These are phyloP conservation scores for Lucilia sericata DNA, from an alignment of 1,140 invertebrate genomes.

Conservation along the genomic window DNA sequence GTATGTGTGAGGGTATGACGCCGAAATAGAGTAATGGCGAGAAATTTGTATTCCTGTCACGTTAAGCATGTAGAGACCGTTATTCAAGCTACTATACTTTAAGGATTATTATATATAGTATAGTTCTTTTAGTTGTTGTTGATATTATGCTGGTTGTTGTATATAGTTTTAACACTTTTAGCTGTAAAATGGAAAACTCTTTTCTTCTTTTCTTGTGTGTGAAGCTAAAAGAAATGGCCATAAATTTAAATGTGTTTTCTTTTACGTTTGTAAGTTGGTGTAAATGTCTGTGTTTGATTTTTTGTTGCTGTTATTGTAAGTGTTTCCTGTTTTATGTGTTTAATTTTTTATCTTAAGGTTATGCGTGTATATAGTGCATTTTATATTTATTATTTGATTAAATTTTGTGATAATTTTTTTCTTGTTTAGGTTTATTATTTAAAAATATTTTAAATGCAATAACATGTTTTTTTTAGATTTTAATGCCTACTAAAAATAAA, in stretches of 20 bases:
- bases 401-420: neutral
- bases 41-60: constrained; percentile 43
- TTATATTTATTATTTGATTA: neutral
- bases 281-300: neutral
- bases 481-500: neutral
- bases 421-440: neutral
- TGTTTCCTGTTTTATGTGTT: neutral
- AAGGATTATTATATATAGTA: constrained; percentile 33
- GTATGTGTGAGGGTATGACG: neutral
- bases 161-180: neutral
- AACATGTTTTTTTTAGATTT: neutral
- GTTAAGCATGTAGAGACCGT: constrained; percentile 40
- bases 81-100: constrained; percentile 37
- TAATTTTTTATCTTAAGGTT: neutral
- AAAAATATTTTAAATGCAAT: neutral
- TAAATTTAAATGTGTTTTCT: neutral
- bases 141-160: neutral
- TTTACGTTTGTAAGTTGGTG: neutral
- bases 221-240: neutral
- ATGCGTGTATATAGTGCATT: neutral
- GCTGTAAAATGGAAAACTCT: neutral
- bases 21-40: neutral
- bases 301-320: neutral
- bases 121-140: neutral
- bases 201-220: neutral